Evolutionary conservation across 1,140 invertebrate species (phyloP), one percentile per base, ranked within the genome.

Genomic region (Sesamia nonagrioides): DNA sequence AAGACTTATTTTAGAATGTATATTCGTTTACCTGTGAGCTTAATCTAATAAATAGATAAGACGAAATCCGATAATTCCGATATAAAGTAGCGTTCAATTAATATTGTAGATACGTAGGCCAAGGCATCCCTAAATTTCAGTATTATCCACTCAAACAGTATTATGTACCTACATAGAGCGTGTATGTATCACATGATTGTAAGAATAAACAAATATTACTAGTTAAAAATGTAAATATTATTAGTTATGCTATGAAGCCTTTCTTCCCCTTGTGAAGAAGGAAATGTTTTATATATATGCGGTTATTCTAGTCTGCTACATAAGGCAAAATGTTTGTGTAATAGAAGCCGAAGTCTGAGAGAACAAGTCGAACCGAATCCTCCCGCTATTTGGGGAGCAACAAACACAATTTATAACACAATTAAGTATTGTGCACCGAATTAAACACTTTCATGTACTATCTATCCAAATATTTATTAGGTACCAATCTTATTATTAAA

Each of bases 1-100:
- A 87, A 84, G 80, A 86, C 82, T 87, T 84, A 83, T 78, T 83
- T 82, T 82, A 82, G 82, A 78, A 83, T 82, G 82, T 83, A 84
- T 83, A 82, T 82, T 82, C 78, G 82, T 84, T 85, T 76, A 80
- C 72, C 69, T 81, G 63, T 83, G 79, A 71, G 85, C 68, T 77
- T 86, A 77, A 40, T 77, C 66, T 77, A 40, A 73, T 56, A 72
- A 63, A 72, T 78, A 76, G 69, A 63, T 77, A 79, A 81, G 73
- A 83, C 76, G 76, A 79, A 69, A 74, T 21, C 74, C 71, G 76
- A 75, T 21, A 76, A 78, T 72, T 72, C 74, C 74, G 74, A 77
- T 40, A 56, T 66, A 60, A 68, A 40, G 33, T 72, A 68, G 40
- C 52, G 15, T 71, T 72, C 45, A 63, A 77, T 78, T 63, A 42